These are phyloP conservation scores for Cydia pomonella DNA, from an alignment of 1,140 invertebrate species.

Conservation along the genomic window DNA sequence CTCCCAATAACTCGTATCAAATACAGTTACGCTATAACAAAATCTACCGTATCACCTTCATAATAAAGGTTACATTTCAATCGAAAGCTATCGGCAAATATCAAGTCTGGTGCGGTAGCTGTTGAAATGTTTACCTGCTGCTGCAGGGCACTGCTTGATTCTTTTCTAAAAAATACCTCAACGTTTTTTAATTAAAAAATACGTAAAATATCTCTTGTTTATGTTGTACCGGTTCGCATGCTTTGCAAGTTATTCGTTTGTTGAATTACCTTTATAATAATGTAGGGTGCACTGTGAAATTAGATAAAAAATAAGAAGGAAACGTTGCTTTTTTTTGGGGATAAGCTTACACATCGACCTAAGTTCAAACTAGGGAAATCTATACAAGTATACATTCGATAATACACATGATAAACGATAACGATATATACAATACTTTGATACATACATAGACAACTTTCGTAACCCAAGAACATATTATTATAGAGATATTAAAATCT, in stretches of 20 bases:
- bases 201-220: background rate
- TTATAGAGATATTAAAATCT: too few species aligned
- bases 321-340: too few species aligned
- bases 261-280: background rate
- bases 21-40: background rate
- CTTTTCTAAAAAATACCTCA: slow-evolving; percentile 26
- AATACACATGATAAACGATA: too few species aligned
- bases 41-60: background rate
- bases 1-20: background rate
- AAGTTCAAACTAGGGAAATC: too few species aligned
- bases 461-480: too few species aligned
- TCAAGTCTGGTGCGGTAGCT: background rate
- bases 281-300: too few species aligned
- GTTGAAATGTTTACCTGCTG: slow-evolving; percentile 23
- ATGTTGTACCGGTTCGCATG: background rate
- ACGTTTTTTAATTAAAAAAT: slow-evolving; percentile 12
- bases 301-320: too few species aligned
- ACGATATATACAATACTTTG: too few species aligned
- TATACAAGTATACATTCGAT: too few species aligned
- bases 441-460: too few species aligned
- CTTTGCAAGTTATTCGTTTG: background rate
- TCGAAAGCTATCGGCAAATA: background rate
- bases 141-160: slow-evolving; percentile 23
- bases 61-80: background rate
- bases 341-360: too few species aligned